These are phyloP conservation scores for Anthoscopus minutus DNA, from an alignment of 2,113 vertebrate species.

Conservation along the genomic window DNA sequence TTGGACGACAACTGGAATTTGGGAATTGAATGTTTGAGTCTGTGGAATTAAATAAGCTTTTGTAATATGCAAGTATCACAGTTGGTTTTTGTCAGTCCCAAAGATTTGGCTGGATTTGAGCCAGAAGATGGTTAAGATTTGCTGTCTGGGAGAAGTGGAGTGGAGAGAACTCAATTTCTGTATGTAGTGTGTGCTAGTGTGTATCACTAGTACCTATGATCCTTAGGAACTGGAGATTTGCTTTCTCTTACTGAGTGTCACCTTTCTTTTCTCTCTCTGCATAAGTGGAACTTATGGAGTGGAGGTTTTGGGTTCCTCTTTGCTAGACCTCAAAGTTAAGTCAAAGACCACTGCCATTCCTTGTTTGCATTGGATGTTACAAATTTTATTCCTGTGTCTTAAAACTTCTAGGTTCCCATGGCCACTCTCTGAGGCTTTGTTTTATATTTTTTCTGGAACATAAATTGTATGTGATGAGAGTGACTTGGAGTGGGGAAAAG, in stretches of 20 bases:
- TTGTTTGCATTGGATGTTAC: not conserved
- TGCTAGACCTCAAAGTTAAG: not conserved
- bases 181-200: not conserved
- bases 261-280: not conserved
- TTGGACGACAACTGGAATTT: not conserved
- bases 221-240: not conserved
- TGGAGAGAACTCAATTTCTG: not conserved
- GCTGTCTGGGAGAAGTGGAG: not conserved
- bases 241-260: not conserved
- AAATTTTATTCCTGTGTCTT: not conserved
- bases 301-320: not conserved
- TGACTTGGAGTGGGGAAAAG: not conserved
- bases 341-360: not conserved
- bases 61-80: not conserved
- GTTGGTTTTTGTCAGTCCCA: not conserved
- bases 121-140: not conserved
- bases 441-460: not conserved
- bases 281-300: not conserved
- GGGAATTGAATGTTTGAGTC: not conserved
- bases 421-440: not conserved
- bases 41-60: conserved; percentile 52
- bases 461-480: not conserved
- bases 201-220: not conserved
- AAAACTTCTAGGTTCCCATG: not conserved
- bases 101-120: not conserved